These are phyloP conservation scores for Archaeoteleia sp. DNA, from an alignment of 2,888 invertebrate species.

Conservation along the genomic window DNA sequence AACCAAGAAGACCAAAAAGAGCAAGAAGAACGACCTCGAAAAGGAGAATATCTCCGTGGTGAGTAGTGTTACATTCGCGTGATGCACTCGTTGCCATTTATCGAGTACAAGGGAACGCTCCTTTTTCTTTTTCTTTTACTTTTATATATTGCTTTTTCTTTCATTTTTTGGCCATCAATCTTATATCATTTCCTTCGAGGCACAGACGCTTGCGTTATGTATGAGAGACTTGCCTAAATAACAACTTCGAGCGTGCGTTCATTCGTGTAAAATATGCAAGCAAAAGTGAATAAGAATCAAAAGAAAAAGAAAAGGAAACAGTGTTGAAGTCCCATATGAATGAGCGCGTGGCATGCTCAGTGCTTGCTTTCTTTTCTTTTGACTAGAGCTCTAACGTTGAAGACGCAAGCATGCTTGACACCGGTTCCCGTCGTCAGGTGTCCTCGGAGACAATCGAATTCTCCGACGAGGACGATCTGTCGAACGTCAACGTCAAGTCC, in stretches of 20 bases:
- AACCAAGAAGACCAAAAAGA: conserved; percentile 80
- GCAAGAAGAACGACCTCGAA: conserved; percentile 79
- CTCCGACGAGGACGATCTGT: conserved; percentile 76
- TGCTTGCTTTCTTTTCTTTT: conserved; percentile 64
- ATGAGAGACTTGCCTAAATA: too few species aligned
- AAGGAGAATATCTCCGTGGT: conserved; percentile 83
- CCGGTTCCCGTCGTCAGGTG: conserved; percentile 64
- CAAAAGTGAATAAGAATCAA: too few species aligned
- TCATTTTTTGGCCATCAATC: too few species aligned
- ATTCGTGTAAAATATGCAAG: too few species aligned
- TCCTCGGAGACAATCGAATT: conserved; percentile 69
- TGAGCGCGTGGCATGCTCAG: conserved; percentile 61
- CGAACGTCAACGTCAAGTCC: conserved; percentile 80
- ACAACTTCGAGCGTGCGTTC: too few species aligned
- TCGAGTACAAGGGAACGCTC: too few species aligned
- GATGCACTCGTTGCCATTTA: too few species aligned
- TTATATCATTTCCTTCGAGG: too few species aligned
- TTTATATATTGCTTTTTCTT: too few species aligned
- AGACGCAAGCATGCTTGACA: conserved; percentile 68
- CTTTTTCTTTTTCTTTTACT: too few species aligned
- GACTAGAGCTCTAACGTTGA: conserved; percentile 68
- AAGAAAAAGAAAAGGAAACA: neutral
- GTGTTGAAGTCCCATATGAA: conserved; percentile 19
- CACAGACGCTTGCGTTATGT: too few species aligned
- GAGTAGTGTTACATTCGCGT: conserved; percentile 69